These are phyloP conservation scores for Lophotis ruficrista DNA, from an alignment of 2,113 vertebrate genomes.

Conservation along the genomic window DNA sequence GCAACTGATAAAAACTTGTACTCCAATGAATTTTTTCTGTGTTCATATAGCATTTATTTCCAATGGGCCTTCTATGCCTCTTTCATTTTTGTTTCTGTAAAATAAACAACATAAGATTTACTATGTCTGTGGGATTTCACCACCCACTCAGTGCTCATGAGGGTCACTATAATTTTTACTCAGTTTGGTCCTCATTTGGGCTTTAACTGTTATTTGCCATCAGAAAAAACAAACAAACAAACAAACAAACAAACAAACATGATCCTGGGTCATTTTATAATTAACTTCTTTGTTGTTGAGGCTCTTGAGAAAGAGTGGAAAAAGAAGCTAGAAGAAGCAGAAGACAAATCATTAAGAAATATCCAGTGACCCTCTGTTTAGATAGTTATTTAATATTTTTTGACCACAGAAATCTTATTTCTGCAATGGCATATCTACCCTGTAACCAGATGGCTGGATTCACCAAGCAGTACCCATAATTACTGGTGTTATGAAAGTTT, in stretches of 20 bases:
- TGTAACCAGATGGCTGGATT: neutral
- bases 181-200: conserved; percentile 79
- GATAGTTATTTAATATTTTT: neutral
- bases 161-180: conserved; percentile 73
- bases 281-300: conserved; percentile 81
- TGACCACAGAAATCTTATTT: neutral
- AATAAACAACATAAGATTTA: conserved; percentile 78
- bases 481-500: conserved; percentile 7
- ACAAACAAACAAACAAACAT: conserved; percentile 36
- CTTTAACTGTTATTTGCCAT: conserved; percentile 70
- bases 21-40: neutral
- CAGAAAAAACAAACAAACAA: conserved; percentile 54
- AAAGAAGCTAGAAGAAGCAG: neutral
- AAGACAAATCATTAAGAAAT: neutral
- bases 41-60: conserved; percentile 49
- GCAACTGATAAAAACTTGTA: neutral
- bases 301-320: conserved; percentile 39
- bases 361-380: neutral
- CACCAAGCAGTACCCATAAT: neutral
- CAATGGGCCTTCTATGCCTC: conserved; percentile 31
- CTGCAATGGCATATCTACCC: neutral
- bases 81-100: conserved; percentile 47
- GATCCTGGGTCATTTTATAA: conserved; percentile 65
- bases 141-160: neutral
- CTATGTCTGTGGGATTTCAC: conserved; percentile 60